These are phyloP conservation scores for Drosophila paracracens DNA, from an alignment of 2,888 invertebrate genomes.

Conservation along the genomic window DNA sequence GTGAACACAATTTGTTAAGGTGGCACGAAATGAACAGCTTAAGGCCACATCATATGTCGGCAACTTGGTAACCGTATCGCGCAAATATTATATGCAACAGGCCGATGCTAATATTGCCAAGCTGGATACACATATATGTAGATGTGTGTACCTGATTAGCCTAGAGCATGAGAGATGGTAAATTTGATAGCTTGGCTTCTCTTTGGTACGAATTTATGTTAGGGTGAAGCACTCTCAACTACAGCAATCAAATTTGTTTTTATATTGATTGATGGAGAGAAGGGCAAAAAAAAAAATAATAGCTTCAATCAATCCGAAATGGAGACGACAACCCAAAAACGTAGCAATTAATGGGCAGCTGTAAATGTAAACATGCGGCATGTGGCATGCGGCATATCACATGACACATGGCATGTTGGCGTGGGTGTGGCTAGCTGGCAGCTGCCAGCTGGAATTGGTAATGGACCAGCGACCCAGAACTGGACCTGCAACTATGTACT, in stretches of 20 bases:
- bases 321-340: constrained; percentile 37
- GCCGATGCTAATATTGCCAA: constrained; percentile 11
- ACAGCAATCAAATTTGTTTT: background rate
- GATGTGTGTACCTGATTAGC: background rate
- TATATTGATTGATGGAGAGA: background rate
- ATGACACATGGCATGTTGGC: constrained; percentile 7
- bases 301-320: constrained; percentile 51
- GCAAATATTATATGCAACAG: background rate
- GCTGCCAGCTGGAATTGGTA: constrained; percentile 18
- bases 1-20: constrained; percentile 38
- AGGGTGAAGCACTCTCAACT: background rate
- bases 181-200: background rate
- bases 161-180: background rate
- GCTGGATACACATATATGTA: background rate
- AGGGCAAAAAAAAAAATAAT: constrained; percentile 22
- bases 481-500: constrained; percentile 9
- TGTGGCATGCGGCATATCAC: constrained; percentile 11
- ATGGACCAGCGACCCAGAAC: constrained; percentile 1
- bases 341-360: constrained; percentile 55
- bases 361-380: constrained; percentile 38
- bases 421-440: constrained; percentile 23
- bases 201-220: background rate
- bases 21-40: constrained; percentile 29
- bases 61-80: background rate
- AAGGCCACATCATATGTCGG: constrained; percentile 15